A percentile compares a stretch with the other conserved stretches of the same genome.
These are phyloP conservation scores for Tamandua tetradactyla DNA, from an alignment of 2,797 vertebrate genomes.

Conservation along the genomic window DNA sequence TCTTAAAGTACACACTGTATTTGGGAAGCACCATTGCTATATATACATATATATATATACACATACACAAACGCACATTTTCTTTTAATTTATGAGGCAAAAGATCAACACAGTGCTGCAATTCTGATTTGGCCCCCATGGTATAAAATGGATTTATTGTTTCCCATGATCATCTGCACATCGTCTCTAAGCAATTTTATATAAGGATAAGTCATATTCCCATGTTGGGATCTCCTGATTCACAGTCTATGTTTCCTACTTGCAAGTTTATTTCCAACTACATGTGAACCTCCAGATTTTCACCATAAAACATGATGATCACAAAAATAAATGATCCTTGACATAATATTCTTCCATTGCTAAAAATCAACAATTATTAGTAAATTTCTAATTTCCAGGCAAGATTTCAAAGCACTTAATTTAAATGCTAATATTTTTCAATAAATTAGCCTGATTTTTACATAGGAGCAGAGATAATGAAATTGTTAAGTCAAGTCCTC, in stretches of 20 bases:
- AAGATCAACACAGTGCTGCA: background rate
- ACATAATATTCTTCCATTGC: background rate
- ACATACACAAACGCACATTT: no score
- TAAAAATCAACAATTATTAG: background rate
- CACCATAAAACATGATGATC: background rate
- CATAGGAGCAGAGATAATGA: constrained; percentile 1
- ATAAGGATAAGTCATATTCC: background rate
- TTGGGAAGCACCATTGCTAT: background rate
- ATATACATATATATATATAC: background rate
- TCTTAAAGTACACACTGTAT: background rate
- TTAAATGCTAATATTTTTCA: background rate
- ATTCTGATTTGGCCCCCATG: background rate
- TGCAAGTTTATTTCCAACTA: background rate
- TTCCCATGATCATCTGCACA: background rate
- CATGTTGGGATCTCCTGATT: background rate
- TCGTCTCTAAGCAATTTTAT: background rate
- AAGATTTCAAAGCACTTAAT: background rate
- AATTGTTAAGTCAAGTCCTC: background rate
- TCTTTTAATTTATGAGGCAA: background rate
- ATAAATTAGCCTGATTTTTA: background rate
- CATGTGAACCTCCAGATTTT: background rate
- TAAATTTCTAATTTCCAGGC: background rate
- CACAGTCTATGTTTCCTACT: background rate
- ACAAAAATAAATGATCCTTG: background rate
- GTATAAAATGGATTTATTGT: background rate